Percentiles rank a stretch among this genome's conserved stretches.
Evolutionary conservation across 2,113 vertebrate species (phyloP).

Genomic region (Ondatra zibethicus): DNA sequence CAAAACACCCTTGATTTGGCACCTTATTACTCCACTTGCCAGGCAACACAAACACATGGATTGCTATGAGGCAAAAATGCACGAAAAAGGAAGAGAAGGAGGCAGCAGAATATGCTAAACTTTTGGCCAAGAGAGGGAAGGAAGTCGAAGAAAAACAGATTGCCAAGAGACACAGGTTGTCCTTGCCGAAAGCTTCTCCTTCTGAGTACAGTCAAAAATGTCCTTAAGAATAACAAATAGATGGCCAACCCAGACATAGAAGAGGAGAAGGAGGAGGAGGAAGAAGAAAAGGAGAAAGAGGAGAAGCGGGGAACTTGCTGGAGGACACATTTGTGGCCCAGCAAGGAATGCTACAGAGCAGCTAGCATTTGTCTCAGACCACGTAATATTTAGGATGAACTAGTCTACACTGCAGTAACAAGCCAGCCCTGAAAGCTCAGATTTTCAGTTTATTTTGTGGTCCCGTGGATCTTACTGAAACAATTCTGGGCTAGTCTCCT

Average conservation of each 20-base stretch:
- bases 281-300: accelerated
- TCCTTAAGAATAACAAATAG: background rate
- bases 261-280: no score
- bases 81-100: background rate
- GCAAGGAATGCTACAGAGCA: background rate
- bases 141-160: background rate
- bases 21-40: background rate
- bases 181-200: background rate
- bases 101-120: background rate
- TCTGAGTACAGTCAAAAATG: background rate
- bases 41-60: background rate
- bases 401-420: background rate
- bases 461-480: background rate
- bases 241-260: background rate
- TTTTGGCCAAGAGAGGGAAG: background rate
- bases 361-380: background rate
- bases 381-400: background rate
- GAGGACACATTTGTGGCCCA: background rate
- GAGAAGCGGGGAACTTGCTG: background rate
- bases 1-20: background rate
- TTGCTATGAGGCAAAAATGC: background rate
- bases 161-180: background rate
- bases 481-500: background rate
- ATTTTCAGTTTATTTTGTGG: background rate
- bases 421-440: background rate